A percentile compares a stretch with the other conserved stretches of the same genome.
Conservation (phyloP, 2,888 invertebrate genomes). For the Cerceris ruficornis region DNA sequence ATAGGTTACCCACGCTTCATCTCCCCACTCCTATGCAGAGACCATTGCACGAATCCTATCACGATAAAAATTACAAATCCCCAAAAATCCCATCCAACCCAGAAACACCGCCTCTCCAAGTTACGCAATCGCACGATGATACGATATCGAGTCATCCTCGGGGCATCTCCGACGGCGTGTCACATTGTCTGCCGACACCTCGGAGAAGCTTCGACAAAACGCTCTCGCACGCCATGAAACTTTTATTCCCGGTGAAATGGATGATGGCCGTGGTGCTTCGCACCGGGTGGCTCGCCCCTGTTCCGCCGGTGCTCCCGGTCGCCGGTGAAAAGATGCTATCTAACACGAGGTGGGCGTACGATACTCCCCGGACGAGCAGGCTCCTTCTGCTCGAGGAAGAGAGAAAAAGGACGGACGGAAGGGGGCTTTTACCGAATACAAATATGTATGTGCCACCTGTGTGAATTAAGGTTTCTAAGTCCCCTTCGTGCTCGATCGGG, state of each 20-base stretch:
- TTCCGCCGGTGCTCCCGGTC: conserved; percentile 39
- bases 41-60: no score
- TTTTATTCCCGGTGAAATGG: conserved; percentile 59
- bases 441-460: conserved; percentile 60
- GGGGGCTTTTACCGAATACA: conserved; percentile 48
- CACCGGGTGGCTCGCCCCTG: conserved; percentile 60
- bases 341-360: conserved; percentile 62
- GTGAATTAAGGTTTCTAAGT: conserved; percentile 43
- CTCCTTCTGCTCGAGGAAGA: conserved; percentile 29
- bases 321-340: conserved; percentile 60
- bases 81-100: no score
- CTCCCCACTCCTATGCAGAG: no score
- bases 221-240: conserved; percentile 50
- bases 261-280: conserved; percentile 53
- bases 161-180: conserved; percentile 25
- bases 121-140: conserved; percentile 18
- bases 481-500: conserved; percentile 33
- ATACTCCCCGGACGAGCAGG: conserved; percentile 41
- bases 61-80: no score
- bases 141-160: conserved; percentile 17
- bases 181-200: conserved; percentile 55
- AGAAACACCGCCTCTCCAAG: neutral
- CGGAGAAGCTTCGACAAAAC: conserved; percentile 44
- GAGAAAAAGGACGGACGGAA: conserved; percentile 8
- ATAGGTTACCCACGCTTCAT: no score